Evolutionary conservation across 2,888 invertebrate genomes (phyloP).

Genomic region (Stenchaetothrips biformis): DNA sequence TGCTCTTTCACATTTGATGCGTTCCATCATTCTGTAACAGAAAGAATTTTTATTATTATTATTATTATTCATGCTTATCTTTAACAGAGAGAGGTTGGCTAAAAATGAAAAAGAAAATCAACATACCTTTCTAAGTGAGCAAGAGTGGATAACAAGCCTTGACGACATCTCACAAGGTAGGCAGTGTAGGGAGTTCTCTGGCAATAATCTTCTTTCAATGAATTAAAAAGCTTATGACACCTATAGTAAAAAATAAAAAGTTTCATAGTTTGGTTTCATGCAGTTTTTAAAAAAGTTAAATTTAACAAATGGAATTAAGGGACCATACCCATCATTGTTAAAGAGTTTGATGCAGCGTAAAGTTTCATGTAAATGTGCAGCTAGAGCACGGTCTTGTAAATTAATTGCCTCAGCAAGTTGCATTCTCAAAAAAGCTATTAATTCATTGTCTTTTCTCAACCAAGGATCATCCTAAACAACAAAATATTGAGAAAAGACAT

Average conservation of each 20-base stretch:
- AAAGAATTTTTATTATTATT: slow-evolving; percentile 26
- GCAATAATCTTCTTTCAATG: slow-evolving; percentile 70
- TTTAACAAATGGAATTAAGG: neutral
- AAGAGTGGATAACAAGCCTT: slow-evolving; percentile 69
- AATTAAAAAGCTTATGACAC: slow-evolving; percentile 66
- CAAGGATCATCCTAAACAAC: slow-evolving; percentile 44
- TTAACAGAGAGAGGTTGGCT: neutral
- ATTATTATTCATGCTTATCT: slow-evolving; percentile 4
- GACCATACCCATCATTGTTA: slow-evolving; percentile 54
- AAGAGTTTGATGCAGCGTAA: slow-evolving; percentile 70
- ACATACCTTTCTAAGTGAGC: slow-evolving; percentile 63
- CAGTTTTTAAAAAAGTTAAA: neutral
- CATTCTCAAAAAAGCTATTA: slow-evolving; percentile 64
- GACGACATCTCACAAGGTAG: slow-evolving; percentile 74
- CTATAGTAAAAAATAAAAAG: slow-evolving; percentile 44
- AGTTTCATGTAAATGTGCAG: slow-evolving; percentile 78
- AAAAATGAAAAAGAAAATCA: slow-evolving; percentile 9
- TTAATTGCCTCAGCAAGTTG: slow-evolving; percentile 79
- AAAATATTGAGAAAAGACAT: slow-evolving; percentile 21
- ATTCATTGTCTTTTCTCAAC: slow-evolving; percentile 43
- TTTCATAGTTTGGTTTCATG: neutral
- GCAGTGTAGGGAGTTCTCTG: slow-evolving; percentile 73
- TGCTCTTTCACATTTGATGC: slow-evolving; percentile 63
- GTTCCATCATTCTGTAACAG: slow-evolving; percentile 51
- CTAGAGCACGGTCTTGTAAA: slow-evolving; percentile 67